Conservation (phyloP, 1,140 invertebrate genomes). For the Drosophila trapezifrons region DNA sequence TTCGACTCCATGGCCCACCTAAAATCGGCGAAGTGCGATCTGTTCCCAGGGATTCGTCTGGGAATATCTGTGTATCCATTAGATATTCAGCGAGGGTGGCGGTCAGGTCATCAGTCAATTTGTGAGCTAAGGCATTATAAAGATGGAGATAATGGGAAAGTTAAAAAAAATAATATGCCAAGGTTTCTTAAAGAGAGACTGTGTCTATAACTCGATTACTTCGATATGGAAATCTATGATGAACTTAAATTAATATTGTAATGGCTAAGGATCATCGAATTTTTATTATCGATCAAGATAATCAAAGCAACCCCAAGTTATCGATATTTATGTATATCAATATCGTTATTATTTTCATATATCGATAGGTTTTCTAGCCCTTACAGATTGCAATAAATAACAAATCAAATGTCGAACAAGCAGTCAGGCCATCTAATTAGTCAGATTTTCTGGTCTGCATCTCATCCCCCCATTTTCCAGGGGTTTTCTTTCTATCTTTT, state of each 20-base stretch:
- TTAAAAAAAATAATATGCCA: background rate
- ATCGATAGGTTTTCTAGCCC: too few relatives aligned
- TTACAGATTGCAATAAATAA: slow-evolving; percentile 42
- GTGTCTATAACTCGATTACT: background rate
- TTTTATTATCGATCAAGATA: too few relatives aligned
- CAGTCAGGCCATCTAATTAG: slow-evolving; percentile 58
- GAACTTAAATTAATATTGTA: too few relatives aligned
- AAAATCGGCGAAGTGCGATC: slow-evolving; percentile 59
- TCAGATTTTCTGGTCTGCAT: slow-evolving; percentile 47
- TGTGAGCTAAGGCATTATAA: slow-evolving; percentile 46
- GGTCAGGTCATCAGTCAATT: slow-evolving; percentile 69
- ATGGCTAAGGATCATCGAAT: too few relatives aligned
- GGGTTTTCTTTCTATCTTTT: slow-evolving; percentile 27
- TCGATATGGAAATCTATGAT: too few relatives aligned
- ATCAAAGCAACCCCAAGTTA: too few relatives aligned
- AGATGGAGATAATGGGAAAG: slow-evolving; percentile 27
- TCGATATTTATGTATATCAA: too few relatives aligned
- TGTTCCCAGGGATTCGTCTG: slow-evolving; percentile 59
- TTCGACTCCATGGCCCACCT: slow-evolving; percentile 40
- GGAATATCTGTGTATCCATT: slow-evolving; percentile 51
- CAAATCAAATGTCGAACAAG: slow-evolving; percentile 63
- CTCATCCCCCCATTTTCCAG: slow-evolving; percentile 12
- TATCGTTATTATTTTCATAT: too few relatives aligned
- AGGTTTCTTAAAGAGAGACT: background rate
- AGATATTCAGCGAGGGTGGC: slow-evolving; percentile 43